Base-by-base conservation (phyloP, 2,888 invertebrate species). In the Myopa testacea region DNA sequence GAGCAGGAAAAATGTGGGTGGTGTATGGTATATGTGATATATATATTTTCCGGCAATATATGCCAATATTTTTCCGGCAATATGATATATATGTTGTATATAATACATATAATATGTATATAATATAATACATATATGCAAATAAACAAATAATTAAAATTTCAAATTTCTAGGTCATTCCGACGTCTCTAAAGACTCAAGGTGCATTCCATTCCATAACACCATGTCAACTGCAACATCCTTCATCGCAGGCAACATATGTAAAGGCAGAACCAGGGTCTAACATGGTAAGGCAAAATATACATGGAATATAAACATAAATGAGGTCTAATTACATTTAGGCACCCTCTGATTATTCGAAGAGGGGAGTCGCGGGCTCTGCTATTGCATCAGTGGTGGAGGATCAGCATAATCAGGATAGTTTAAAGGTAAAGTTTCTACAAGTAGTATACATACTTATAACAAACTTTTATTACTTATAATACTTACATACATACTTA, bases 331-430 rank as follows among this genome's bases (percentile, higher is more conserved):
- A 71, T 40, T 50, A 40, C 26, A 38, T 75, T 67, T n/a, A 91
- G 90, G 91, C 91, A 4, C 88, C 91, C 84, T 92, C 92, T 38
- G 92, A 92, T 83, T 90, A 91, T 77, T 92, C 92, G 1, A 92
- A 92, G 83, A 92, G 92, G 86, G 91, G 88, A 78, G 84, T 90
- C 76, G 88, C 90, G 14, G 90, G 88, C 82, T 90, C 90, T 65
- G 89, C 90, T 14, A 84, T 90, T 52, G 89, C 89, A 52, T 87
- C 86, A 55, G 81, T 83, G 5, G 82, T 82, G 16, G 86, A 83
- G 10, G 86, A 88, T 75, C 85, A 83, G 76, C 82, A 82, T 60
- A 83, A 84, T 81, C 80, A 79, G 65, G 80, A 82, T 60, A 83
- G 75, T 71, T 75, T 80, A 34, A 87, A 85, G 81, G 88, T 86